These are phyloP conservation scores for Serilophus lunatus DNA, from an alignment of 2,113 vertebrate genomes.

Conservation along the genomic window DNA sequence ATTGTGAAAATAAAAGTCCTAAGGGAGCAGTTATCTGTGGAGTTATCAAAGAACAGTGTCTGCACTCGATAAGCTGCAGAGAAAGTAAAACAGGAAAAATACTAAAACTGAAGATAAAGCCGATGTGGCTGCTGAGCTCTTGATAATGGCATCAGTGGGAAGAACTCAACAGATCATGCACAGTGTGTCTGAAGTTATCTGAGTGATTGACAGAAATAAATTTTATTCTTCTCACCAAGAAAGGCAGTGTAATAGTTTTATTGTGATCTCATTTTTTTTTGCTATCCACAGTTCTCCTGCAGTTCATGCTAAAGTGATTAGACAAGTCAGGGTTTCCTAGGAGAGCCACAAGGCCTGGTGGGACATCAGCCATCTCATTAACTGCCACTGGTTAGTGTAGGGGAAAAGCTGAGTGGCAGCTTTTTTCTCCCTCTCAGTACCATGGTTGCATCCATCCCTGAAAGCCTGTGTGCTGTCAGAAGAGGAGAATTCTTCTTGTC, in stretches of 20 bases:
- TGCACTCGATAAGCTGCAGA: neutral
- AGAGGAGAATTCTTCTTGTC: neutral
- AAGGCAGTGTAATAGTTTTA: neutral
- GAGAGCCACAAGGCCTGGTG: neutral
- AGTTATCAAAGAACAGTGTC: neutral
- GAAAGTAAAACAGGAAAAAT: slow-evolving; percentile 17
- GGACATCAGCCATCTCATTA: neutral
- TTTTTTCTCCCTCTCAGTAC: neutral
- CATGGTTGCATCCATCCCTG: neutral
- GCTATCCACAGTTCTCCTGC: neutral
- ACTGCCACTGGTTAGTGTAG: neutral
- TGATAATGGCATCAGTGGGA: neutral
- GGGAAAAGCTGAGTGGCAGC: neutral
- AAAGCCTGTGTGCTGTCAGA: neutral
- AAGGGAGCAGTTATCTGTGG: neutral
- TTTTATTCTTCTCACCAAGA: neutral
- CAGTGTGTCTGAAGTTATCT: neutral
- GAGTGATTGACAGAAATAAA: fast-evolving
- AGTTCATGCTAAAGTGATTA: neutral
- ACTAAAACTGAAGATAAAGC: neutral
- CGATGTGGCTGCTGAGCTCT: neutral
- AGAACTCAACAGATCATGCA: neutral
- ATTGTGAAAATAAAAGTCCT: neutral
- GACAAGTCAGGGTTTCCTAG: neutral
- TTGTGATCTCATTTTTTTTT: neutral